phyloP scores from a whole-genome alignment of 2,888 invertebrate species.

The Drymonia ruficornis region DNA sequence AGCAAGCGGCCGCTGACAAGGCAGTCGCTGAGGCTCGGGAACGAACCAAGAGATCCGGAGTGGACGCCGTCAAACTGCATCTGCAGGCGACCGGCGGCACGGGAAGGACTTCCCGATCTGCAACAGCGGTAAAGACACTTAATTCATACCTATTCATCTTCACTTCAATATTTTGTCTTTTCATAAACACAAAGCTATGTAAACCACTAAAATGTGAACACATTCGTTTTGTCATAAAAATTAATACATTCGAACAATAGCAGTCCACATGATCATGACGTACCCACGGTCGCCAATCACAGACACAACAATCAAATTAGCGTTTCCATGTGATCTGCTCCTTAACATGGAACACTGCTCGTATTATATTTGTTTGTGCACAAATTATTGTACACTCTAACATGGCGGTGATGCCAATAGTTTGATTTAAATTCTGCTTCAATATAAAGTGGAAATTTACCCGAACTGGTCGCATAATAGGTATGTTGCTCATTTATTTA shows the following conservation, averaged over 20 bases:
- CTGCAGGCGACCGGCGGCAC: constrained; percentile 70
- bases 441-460: constrained; percentile 4
- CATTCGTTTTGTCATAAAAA: constrained; percentile 3
- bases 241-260: constrained; percentile 6
- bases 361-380: constrained; percentile 22
- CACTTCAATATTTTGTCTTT: not conserved
- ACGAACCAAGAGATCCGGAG: constrained; percentile 69
- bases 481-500: not conserved
- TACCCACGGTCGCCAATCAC: constrained; percentile 19
- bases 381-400: constrained; percentile 23
- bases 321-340: constrained; percentile 33
- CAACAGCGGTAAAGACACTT: constrained; percentile 62
- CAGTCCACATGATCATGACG: constrained; percentile 35
- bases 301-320: constrained; percentile 41
- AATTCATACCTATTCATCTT: not conserved
- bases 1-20: constrained; percentile 25
- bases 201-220: not conserved
- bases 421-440: not conserved
- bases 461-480: not conserved
- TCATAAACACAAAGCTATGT: not conserved
- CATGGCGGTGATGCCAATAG: constrained; percentile 8
- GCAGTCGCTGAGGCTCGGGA: constrained; percentile 44
- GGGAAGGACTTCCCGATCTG: constrained; percentile 77
- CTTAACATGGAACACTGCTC: constrained; percentile 24
- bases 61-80: constrained; percentile 77